A percentile compares a stretch with the other conserved stretches of the same genome.
Conservation (phyloP, 2,888 invertebrate species). For the Chrysolina americana region DNA sequence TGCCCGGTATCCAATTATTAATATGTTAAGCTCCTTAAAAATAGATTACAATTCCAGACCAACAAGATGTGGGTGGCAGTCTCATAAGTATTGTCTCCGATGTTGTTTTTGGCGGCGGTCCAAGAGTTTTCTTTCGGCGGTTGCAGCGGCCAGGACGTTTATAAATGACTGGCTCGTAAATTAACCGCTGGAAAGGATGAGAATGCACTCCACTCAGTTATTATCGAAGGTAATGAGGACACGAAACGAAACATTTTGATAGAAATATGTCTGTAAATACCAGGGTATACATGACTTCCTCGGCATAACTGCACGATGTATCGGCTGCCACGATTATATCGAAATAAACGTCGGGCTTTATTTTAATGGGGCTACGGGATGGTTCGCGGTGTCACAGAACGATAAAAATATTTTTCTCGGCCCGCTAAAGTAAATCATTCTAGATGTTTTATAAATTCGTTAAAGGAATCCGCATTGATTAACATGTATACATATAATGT, state of each 20-base stretch:
- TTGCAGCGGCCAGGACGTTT: not conserved
- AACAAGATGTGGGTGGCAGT: conserved; percentile 7
- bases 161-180: conserved; percentile 21
- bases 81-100: conserved; percentile 11
- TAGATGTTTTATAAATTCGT: no score
- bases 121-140: conserved; percentile 12
- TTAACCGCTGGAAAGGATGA: conserved; percentile 22
- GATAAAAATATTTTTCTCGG: no score
- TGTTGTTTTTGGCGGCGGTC: conserved; percentile 15
- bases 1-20: conserved; percentile 12
- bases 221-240: conserved; percentile 31
- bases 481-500: no score
- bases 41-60: conserved; percentile 20
- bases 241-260: conserved; percentile 23
- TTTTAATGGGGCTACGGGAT: no score
- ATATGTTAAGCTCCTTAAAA: conserved; percentile 20
- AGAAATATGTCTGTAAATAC: conserved; percentile 27
- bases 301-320: not conserved
- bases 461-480: no score
- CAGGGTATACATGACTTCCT: conserved; percentile 20
- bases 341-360: not conserved
- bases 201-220: conserved; percentile 32
- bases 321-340: not conserved
- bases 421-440: no score
- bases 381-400: no score